These are phyloP conservation scores for Mellilla xanthometata DNA, from an alignment of 2,888 invertebrate genomes.

Conservation along the genomic window DNA sequence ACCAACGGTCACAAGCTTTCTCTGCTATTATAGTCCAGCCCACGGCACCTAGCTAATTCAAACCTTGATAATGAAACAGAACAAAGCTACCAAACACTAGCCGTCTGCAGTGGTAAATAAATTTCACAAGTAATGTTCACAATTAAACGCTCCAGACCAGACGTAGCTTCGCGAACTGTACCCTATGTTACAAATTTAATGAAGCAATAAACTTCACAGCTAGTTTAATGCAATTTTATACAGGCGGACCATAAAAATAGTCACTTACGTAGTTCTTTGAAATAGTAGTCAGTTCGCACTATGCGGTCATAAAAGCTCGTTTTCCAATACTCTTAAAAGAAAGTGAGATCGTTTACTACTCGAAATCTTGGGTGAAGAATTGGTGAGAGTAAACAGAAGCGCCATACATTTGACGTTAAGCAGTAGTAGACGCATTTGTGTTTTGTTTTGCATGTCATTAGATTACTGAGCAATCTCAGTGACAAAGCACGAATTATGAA, in stretches of 20 bases:
- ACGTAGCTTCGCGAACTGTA: constrained; percentile 18
- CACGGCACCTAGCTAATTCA: background rate
- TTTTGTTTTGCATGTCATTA: too few species aligned
- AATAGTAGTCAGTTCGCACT: constrained; percentile 1
- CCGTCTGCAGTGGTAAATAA: constrained; percentile 11
- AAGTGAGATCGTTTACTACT: too few species aligned
- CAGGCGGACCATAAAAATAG: constrained; percentile 22
- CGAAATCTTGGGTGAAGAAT: too few species aligned
- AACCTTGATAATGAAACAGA: constrained; percentile 24
- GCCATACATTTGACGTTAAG: too few species aligned
- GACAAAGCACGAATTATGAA: too few species aligned
- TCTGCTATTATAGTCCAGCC: too few species aligned
- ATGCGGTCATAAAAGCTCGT: background rate
- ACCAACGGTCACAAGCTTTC: too few species aligned
- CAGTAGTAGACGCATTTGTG: too few species aligned
- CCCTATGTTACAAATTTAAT: constrained; percentile 20
- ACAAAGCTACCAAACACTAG: constrained; percentile 9
- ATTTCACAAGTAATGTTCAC: constrained; percentile 20
- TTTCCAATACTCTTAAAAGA: too few species aligned
- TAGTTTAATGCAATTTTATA: constrained; percentile 21
- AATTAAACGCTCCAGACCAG: constrained; percentile 26
- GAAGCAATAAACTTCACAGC: constrained; percentile 22
- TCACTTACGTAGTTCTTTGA: constrained; percentile 15
- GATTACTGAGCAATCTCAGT: too few species aligned
- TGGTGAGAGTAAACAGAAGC: too few species aligned